Evolutionary conservation across 2,113 vertebrate species (phyloP), one percentile per base, ranked within the genome.

Genomic region (Phasianus colchicus): DNA sequence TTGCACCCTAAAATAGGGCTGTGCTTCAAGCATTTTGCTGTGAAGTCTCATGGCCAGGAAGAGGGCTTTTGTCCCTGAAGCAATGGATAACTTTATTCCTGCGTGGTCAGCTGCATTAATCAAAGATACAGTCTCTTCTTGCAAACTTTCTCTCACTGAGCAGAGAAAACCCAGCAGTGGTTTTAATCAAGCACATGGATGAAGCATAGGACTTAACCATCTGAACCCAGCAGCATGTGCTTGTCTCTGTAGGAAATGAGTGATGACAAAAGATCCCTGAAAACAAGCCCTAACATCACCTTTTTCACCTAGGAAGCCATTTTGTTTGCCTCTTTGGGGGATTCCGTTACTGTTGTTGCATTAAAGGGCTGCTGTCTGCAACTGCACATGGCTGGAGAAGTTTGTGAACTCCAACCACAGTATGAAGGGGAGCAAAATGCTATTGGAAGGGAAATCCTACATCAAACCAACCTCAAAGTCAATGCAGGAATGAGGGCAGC

Each of bases 181-280:
- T 88, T 84, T 69, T 52, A 38, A 14, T 42, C 1, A 0, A 2
- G 14, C 0, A 0, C 9, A 11, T 65, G 0, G 7, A 0, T 52
- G 9, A 65, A 72, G 29, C 12, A 12, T 20, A 61, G 73, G 43
- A 61, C 67, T 48, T 52, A 22, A 80, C 61, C 3, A 1, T 38
- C 45, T 67, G 43, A 47, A 55, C 42, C 29, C 29, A 24, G 34
- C 27, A 24, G 42, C 1, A 0, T 52, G 40, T 70, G 18, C 54
- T 83, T 74, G 40, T 4, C 29, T 77, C 14, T 78, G 50, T n/a
- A 61, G 20, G 22, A 82, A 78, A 63, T 7, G 3, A 8, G 9
- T 50, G 27, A 9, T 54, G 30, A 34, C 57, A 72, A 63, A 85
- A 47, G 25, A 36, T 6, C 4, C 22, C 61, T 36, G 34, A 75